Base-by-base conservation (phyloP, 2,797 vertebrate genomes). In the Glyptemys insculpta region DNA sequence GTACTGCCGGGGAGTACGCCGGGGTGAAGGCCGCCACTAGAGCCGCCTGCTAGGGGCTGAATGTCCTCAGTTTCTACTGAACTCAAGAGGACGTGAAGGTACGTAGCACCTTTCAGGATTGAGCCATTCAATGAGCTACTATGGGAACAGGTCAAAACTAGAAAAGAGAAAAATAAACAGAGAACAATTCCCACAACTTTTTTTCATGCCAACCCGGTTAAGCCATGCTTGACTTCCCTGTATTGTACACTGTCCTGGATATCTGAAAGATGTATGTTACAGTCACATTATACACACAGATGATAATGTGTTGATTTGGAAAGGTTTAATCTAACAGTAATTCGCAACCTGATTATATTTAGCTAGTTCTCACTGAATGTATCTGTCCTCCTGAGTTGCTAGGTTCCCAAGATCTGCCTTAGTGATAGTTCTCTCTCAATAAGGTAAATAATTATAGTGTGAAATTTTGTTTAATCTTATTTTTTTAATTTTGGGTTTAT, bases 241-340 rank as follows among this genome's bases (percentile, higher is more conserved):
- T 2, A 2, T 7, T 56, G 44, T 31, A 16, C 4, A 0, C 68
- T 83, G 1, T 50, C 10, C 56, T 31, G 25, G 25, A 0, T 4
- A 76, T 8, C 8, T 80, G 50, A 44, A 90, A 57, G 68, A 19
- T 19, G 29, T 3, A 8, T 19, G 11, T 12, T 7, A 44, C 5
- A 37, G 5, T 6, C 4, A 21, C 1, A 3, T 54, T 50, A 80
- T 12, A 87, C 21, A 9, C 37, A 72, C 0, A 1, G 62, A 47
- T 7, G 74, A 87, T 89, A 27, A 18, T 49, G 10, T n/a, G 74
- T 1, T 76, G 44, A 68, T 50, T 57, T 83, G 47, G 76, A 94
- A 90, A 21, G 12, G 4, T 8, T 14, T 52, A 54, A 59, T 41
- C 44, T 52, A 12, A 76, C 88, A 89, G 81, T 54, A 83, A 41